A percentile compares a stretch with the other conserved stretches of the same genome.
Conservation (phyloP, 2,888 invertebrate species). For the Euphydryas editha region DNA sequence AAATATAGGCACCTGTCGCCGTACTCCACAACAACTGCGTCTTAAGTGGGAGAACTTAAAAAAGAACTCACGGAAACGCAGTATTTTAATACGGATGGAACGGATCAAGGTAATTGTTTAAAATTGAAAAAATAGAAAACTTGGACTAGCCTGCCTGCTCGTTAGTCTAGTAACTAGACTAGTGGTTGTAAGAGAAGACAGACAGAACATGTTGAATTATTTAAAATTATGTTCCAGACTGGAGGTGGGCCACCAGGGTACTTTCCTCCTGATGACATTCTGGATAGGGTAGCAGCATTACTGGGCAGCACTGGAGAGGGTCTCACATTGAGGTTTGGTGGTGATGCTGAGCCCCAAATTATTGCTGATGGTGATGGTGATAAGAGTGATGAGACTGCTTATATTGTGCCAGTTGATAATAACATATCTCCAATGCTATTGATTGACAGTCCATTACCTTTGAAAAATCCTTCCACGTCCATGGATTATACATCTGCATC, state of each 20-base stretch:
- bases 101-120: too few species aligned
- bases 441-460: neutral
- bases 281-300: constrained; percentile 23
- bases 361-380: constrained; percentile 6
- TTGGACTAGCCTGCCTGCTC: too few species aligned
- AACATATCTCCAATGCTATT: neutral
- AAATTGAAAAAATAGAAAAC: too few species aligned
- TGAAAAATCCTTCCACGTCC: neutral
- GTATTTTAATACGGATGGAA: neutral
- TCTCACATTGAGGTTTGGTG: constrained; percentile 19
- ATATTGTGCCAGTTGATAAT: neutral
- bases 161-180: too few species aligned
- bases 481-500: too few species aligned
- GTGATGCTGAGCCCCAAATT: constrained; percentile 17
- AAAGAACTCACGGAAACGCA: neutral
- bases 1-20: constrained; percentile 4
- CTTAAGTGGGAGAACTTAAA: constrained; percentile 23
- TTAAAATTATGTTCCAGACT: constrained; percentile 21
- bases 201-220: too few species aligned
- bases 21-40: constrained; percentile 26
- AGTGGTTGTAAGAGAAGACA: too few species aligned
- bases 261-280: constrained; percentile 29
- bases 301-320: constrained; percentile 21
- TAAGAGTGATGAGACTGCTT: neutral
- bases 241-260: constrained; percentile 25